Conservation (phyloP, 64 coral and sea anemone genomes). For the Montipora foliosa region DNA sequence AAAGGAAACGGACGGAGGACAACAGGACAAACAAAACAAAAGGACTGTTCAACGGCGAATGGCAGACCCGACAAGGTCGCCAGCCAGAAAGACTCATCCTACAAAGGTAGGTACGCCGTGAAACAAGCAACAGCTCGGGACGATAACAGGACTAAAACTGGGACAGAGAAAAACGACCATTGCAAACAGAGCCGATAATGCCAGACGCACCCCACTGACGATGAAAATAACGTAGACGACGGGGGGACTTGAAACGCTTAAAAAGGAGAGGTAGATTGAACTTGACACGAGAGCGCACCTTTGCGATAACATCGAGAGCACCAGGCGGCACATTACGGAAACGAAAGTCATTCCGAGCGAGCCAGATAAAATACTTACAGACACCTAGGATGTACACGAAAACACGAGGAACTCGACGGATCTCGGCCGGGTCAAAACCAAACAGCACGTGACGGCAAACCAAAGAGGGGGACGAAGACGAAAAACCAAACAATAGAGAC, state of each 20-base stretch:
- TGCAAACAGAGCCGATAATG: not conserved
- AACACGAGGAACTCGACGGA: not conserved
- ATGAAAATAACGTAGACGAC: not conserved
- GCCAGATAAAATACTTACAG: slow-evolving; percentile 37
- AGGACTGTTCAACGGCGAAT: too few species aligned
- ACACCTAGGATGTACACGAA: slow-evolving; percentile 36
- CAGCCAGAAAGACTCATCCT: too few species aligned
- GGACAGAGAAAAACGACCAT: not conserved
- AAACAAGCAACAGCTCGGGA: too few species aligned
- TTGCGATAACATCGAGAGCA: not conserved
- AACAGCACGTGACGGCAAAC: slow-evolving; percentile 21
- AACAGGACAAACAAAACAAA: too few species aligned
- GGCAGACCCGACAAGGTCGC: too few species aligned
- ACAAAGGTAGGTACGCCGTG: too few species aligned
- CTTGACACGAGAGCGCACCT: not conserved
- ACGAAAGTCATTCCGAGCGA: slow-evolving; percentile 21
- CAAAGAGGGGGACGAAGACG: not conserved
- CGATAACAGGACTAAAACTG: not conserved
- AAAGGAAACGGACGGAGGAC: too few species aligned
- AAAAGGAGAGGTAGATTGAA: not conserved
- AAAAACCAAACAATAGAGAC: not conserved
- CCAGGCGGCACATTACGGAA: not conserved
- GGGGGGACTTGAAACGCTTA: not conserved
- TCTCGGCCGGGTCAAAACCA: slow-evolving; percentile 20
- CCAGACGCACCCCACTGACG: slow-evolving; percentile 23